These are phyloP conservation scores for Pammene fasciana DNA, from an alignment of 2,888 invertebrate genomes.

Conservation along the genomic window DNA sequence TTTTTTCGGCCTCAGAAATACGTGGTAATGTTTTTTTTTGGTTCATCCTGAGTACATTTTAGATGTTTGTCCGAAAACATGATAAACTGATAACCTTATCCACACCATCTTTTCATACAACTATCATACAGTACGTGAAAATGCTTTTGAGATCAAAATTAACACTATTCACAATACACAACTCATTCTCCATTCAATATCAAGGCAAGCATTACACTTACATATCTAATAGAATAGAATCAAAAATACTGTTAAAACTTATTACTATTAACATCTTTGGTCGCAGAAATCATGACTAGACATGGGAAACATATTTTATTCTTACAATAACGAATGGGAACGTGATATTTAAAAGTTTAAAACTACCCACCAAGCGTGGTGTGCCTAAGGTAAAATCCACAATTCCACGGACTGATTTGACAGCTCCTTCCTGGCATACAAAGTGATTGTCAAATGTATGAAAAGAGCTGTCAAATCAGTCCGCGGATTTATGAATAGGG, in stretches of 20 bases:
- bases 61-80: no score
- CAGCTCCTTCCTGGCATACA: no score
- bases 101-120: no score
- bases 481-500: no score
- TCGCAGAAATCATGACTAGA: conserved; percentile 7
- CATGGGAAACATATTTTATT: not conserved
- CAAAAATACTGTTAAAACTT: conserved; percentile 15
- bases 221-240: conserved; percentile 21
- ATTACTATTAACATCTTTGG: conserved; percentile 22
- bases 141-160: conserved; percentile 35
- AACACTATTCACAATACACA: conserved; percentile 3
- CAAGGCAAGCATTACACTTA: conserved; percentile 21
- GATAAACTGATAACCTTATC: no score
- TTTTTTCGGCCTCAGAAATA: no score
- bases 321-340: not conserved
- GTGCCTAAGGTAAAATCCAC: not conserved
- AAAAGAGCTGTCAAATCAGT: no score
- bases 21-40: no score
- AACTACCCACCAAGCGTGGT: not conserved
- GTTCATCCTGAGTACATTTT: no score
- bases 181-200: not conserved
- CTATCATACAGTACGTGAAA: conserved; percentile 9
- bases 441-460: no score
- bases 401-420: no score
- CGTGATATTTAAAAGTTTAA: not conserved